Percentiles rank a stretch among this genome's conserved stretches.
Evolutionary conservation across 2,797 vertebrate genomes (phyloP).

Genomic region (Sus cebifrons): DNA sequence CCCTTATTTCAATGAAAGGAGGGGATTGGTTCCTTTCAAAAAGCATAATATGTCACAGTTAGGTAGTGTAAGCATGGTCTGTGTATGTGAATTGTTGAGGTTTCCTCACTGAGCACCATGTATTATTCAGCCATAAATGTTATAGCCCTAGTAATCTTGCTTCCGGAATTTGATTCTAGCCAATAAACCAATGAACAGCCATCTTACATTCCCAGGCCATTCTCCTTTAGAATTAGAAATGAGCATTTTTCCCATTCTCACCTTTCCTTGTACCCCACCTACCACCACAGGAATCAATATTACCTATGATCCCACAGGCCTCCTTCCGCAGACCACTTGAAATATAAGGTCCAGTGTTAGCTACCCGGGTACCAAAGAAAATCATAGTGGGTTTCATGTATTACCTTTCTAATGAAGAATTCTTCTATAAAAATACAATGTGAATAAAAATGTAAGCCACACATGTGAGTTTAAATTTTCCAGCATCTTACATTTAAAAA

Average conservation of each 20-base stretch:
- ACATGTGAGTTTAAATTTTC: not conserved
- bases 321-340: not conserved
- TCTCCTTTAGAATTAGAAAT: not conserved
- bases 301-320: not conserved
- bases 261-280: not conserved
- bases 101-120: not conserved
- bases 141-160: not conserved
- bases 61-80: not conserved
- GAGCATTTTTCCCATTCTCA: not conserved
- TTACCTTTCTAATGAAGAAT: not conserved
- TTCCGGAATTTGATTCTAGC: not conserved
- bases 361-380: not conserved
- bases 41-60: not conserved
- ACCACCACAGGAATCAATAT: not conserved
- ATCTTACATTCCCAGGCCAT: not conserved
- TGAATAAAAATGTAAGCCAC: not conserved
- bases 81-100: not conserved
- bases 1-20: not conserved
- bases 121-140: not conserved
- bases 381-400: not conserved
- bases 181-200: not conserved
- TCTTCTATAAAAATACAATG: not conserved
- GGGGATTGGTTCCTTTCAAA: slow-evolving; percentile 4
- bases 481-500: not conserved
- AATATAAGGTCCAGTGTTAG: not conserved